phyloP scores from a whole-genome alignment of 2,113 vertebrate genomes.

The Panurus biarmicus region DNA sequence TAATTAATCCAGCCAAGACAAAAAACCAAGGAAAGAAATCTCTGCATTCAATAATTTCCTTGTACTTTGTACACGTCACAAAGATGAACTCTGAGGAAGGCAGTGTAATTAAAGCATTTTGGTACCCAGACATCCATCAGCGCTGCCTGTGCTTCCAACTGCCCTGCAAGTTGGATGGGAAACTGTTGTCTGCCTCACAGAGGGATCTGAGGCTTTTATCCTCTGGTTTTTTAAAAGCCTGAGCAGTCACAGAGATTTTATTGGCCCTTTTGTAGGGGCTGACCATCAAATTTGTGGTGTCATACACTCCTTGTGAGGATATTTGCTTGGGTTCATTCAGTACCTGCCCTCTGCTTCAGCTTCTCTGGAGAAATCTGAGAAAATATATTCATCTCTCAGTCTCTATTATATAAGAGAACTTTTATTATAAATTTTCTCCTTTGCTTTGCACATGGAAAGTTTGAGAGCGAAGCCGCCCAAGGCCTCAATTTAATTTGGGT shows the following conservation, averaged over 20 bases:
- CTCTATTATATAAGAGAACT: too few relatives aligned
- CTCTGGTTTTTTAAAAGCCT: neutral
- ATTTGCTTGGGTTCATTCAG: neutral
- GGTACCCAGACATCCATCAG: neutral
- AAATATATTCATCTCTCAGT: neutral
- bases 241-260: neutral
- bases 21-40: neutral
- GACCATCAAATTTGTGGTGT: neutral
- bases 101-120: neutral
- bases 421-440: neutral
- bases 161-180: neutral
- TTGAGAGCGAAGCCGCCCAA: neutral
- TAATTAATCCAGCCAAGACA: constrained; percentile 23
- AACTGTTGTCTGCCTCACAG: neutral
- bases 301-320: neutral
- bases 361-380: neutral
- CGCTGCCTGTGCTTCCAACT: neutral
- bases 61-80: neutral
- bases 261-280: neutral
- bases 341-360: neutral
- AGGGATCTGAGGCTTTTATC: neutral
- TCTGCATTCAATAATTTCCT: neutral
- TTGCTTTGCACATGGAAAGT: neutral
- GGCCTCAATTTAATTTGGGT: constrained; percentile 4
- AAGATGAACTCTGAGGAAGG: neutral